Conservation (phyloP, 2,888 invertebrate genomes). For the Invenusta paracnida region DNA sequence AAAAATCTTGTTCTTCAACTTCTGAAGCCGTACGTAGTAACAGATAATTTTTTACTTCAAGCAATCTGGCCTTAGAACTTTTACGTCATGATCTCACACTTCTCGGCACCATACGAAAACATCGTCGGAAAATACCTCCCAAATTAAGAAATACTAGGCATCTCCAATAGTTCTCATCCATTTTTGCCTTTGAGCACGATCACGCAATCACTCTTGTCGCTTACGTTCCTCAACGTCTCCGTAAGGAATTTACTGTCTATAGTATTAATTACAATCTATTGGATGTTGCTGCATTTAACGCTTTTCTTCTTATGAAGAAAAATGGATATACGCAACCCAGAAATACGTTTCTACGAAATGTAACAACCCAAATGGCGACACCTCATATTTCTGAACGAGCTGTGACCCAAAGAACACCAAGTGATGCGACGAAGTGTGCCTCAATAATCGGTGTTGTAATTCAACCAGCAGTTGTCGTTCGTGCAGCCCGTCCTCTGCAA, state of each 20-base stretch:
- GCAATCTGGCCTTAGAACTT: too few species aligned
- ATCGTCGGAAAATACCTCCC: not conserved
- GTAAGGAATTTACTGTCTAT: not conserved
- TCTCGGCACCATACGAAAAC: not conserved
- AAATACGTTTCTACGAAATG: not conserved
- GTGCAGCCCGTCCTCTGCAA: not conserved
- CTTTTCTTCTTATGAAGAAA: not conserved
- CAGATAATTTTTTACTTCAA: too few species aligned
- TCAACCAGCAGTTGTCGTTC: not conserved
- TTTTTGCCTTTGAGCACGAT: not conserved
- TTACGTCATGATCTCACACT: too few species aligned
- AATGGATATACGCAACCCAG: not conserved
- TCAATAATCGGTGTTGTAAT: not conserved
- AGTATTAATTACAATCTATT: not conserved
- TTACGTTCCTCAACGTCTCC: not conserved
- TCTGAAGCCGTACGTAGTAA: too few species aligned
- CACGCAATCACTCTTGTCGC: not conserved
- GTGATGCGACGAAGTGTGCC: not conserved
- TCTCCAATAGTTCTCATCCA: not conserved
- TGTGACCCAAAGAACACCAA: not conserved
- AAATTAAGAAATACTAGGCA: not conserved
- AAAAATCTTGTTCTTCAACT: too few species aligned
- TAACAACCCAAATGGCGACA: not conserved
- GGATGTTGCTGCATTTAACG: not conserved
- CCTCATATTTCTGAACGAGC: not conserved